A percentile compares a stretch with the other conserved stretches of the same genome.
Evolutionary conservation across 2,888 invertebrate species (phyloP).

Genomic region (Poecilobothrus nobilitatus): DNA sequence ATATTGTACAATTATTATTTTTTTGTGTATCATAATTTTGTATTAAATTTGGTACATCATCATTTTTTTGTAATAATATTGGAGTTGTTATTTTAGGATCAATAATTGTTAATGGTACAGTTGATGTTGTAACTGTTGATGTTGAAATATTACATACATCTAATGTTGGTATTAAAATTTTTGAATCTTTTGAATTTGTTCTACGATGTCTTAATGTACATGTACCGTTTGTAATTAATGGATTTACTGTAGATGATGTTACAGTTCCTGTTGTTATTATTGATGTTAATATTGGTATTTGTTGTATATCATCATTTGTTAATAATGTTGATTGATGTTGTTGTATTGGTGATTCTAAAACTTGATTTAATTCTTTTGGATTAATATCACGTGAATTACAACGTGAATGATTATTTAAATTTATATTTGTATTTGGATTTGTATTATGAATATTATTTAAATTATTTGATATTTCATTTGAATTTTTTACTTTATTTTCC

Average conservation of each 20-base stretch:
- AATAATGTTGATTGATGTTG: neutral
- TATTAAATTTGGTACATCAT: neutral
- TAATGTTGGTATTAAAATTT: conserved; percentile 27
- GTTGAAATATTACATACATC: conserved; percentile 10
- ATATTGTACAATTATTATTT: neutral
- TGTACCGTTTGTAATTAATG: conserved; percentile 15
- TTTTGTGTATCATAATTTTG: neutral
- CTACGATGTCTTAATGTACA: conserved; percentile 51
- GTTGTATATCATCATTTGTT: conserved; percentile 25
- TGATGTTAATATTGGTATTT: conserved; percentile 23
- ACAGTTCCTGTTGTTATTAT: neutral
- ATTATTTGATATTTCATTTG: conserved; percentile 37
- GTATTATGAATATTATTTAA: conserved; percentile 34
- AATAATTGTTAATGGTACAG: neutral
- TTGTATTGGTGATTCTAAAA: neutral
- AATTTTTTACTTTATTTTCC: conserved; percentile 38
- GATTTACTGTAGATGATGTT: conserved; percentile 14
- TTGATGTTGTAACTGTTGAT: conserved; percentile 7
- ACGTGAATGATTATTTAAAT: conserved; percentile 28
- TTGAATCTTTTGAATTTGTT: conserved; percentile 52
- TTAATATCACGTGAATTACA: conserved; percentile 22
- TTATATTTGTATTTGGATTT: conserved; percentile 47
- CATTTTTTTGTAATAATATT: too few relatives aligned
- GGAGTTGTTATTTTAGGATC: neutral
- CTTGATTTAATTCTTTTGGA: conserved; percentile 10